Percentiles rank a stretch among this genome's conserved stretches.
Conservation (phyloP, 2,113 vertebrate species). For the Tautogolabrus adspersus region DNA sequence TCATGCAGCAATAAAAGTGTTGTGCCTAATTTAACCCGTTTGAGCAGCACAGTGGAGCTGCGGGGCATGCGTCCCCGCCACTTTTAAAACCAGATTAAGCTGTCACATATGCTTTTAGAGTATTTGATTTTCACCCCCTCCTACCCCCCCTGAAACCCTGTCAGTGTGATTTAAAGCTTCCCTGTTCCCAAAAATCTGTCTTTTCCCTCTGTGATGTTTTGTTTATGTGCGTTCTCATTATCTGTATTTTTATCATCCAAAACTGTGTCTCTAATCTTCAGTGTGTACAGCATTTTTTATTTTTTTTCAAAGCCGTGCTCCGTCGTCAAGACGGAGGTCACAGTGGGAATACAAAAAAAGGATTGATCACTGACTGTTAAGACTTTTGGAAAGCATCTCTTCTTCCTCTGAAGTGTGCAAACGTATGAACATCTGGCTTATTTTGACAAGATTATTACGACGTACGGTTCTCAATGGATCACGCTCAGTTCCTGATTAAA, state of each 20-base stretch:
- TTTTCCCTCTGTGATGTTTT: neutral
- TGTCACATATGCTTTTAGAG: constrained; percentile 64
- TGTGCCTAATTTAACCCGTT: constrained; percentile 63
- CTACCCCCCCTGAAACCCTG: neutral
- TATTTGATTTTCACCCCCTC: constrained; percentile 23
- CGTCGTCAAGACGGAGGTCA: neutral
- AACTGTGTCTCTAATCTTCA: neutral
- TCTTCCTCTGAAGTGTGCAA: constrained; percentile 10
- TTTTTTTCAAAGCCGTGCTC: neutral
- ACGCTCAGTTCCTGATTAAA: constrained; percentile 66
- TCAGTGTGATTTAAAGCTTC: constrained; percentile 56
- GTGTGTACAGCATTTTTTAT: neutral
- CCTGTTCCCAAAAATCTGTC: constrained; percentile 24
- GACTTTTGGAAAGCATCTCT: neutral
- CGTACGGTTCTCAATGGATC: constrained; percentile 60
- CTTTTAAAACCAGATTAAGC: constrained; percentile 67
- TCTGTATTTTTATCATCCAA: constrained; percentile 2
- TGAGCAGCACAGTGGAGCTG: constrained; percentile 48
- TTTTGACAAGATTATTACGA: constrained; percentile 61
- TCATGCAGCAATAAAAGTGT: constrained; percentile 50
- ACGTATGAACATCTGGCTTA: constrained; percentile 47
- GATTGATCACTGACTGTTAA: neutral
- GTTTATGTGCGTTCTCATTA: constrained; percentile 14
- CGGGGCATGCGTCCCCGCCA: constrained; percentile 64
- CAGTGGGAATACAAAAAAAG: neutral